phyloP scores from a whole-genome alignment of 1,140 invertebrate species.

The Heliconius himera region DNA sequence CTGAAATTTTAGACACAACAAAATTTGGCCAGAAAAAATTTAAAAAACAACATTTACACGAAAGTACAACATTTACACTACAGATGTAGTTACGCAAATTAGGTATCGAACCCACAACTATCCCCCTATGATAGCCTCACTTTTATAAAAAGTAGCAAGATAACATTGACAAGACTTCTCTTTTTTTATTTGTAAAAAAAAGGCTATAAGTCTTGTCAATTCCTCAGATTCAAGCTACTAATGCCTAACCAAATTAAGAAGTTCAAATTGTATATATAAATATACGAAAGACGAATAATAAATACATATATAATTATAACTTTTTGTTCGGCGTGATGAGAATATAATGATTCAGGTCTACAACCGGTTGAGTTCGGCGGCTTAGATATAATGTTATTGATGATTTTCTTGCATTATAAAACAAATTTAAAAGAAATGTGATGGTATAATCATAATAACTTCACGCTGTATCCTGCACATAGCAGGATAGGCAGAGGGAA shows the following conservation, averaged over 20 bases:
- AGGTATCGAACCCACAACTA: too few species aligned
- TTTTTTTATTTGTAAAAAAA: too few species aligned
- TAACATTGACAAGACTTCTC: too few species aligned
- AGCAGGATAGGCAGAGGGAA: too few species aligned
- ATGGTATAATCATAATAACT: neutral
- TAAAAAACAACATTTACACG: too few species aligned
- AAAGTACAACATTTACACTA: too few species aligned
- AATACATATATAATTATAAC: constrained; percentile 37
- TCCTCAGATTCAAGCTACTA: neutral
- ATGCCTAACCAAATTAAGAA: constrained; percentile 4
- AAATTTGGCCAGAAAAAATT: too few species aligned
- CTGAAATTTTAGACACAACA: too few species aligned
- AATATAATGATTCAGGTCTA: constrained; percentile 43
- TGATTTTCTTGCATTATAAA: constrained; percentile 11
- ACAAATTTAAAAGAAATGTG: neutral
- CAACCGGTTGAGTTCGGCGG: constrained; percentile 29
- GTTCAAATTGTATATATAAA: constrained; percentile 3
- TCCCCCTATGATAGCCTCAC: too few species aligned
- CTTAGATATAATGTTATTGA: constrained; percentile 2
- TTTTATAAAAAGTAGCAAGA: too few species aligned
- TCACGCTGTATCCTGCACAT: neutral
- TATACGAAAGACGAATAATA: constrained; percentile 32
- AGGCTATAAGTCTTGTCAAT: neutral
- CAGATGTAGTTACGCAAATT: too few species aligned
- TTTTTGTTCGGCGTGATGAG: constrained; percentile 47